A percentile compares a stretch with the other conserved stretches of the same genome.
These are phyloP conservation scores for Trididemnum nubilum DNA, from an alignment of 23 tunicate species.

Conservation along the genomic window DNA sequence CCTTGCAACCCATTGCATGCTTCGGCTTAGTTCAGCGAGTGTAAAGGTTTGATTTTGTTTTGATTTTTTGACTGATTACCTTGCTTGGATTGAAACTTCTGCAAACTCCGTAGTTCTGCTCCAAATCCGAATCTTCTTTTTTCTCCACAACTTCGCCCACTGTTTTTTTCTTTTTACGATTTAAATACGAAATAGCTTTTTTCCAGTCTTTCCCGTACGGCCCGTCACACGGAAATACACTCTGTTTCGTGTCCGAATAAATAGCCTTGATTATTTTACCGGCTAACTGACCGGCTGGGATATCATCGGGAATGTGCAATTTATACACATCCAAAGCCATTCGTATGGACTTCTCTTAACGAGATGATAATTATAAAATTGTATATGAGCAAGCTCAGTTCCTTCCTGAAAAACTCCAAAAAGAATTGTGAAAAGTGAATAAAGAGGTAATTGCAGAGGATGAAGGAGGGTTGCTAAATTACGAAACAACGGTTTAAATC, in stretches of 20 bases:
- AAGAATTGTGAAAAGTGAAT: too few species aligned
- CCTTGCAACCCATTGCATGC: too few species aligned
- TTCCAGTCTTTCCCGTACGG: constrained; percentile 78
- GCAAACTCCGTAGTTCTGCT: background rate
- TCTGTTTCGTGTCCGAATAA: constrained; percentile 70
- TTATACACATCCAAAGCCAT: constrained; percentile 33
- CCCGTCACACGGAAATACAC: constrained; percentile 90
- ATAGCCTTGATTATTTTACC: constrained; percentile 73
- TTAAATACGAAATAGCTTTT: constrained; percentile 48
- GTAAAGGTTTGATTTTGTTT: too few species aligned
- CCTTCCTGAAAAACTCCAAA: too few species aligned
- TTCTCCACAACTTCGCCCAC: background rate
- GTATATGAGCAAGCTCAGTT: too few species aligned
- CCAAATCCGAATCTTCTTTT: background rate
- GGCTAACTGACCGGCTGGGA: constrained; percentile 86
- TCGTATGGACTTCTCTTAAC: too few species aligned
- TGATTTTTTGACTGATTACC: too few species aligned
- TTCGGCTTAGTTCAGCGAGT: too few species aligned
- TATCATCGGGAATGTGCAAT: constrained; percentile 29
- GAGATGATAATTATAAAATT: too few species aligned
- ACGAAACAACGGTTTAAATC: too few species aligned
- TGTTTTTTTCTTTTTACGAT: constrained; percentile 27
- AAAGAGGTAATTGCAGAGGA: too few species aligned
- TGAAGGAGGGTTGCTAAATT: too few species aligned
- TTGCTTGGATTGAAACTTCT: background rate